These are phyloP conservation scores for Periophthalmodon schlosseri DNA, from an alignment of 2,113 vertebrate species.

Conservation along the genomic window DNA sequence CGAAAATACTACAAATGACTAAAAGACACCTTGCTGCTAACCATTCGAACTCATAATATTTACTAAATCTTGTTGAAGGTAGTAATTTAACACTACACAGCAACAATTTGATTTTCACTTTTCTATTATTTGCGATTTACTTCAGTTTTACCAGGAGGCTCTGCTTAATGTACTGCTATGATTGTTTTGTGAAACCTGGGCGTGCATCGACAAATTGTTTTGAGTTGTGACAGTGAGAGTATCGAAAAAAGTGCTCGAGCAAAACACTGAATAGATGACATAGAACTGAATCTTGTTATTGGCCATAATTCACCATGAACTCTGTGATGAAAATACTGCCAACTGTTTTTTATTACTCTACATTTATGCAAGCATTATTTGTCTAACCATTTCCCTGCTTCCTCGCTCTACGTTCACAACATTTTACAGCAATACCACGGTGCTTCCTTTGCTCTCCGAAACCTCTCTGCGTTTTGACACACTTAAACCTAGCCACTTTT, in stretches of 20 bases:
- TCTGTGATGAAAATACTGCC: conserved; percentile 26
- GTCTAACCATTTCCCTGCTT: conserved; percentile 25
- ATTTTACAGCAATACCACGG: conserved; percentile 33
- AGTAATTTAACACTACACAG: neutral
- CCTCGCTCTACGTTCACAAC: conserved; percentile 10
- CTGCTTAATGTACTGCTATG: neutral
- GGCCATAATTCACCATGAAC: conserved; percentile 42
- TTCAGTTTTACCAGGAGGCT: neutral
- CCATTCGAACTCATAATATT: neutral
- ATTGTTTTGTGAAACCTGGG: neutral
- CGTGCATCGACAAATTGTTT: neutral
- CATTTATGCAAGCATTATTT: conserved; percentile 3
- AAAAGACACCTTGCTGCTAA: neutral
- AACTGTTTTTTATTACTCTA: conserved; percentile 13
- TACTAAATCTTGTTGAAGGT: neutral
- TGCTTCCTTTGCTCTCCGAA: conserved; percentile 17
- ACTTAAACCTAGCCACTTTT: conserved; percentile 39
- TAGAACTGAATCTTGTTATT: conserved; percentile 21
- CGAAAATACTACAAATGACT: too few species aligned
- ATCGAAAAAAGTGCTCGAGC: neutral
- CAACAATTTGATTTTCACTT: neutral
- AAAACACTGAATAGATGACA: conserved; percentile 6
- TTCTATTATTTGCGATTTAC: conserved; percentile 2
- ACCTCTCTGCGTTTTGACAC: conserved; percentile 19
- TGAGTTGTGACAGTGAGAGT: neutral